Base-by-base conservation (phyloP, 2,888 invertebrate species). In the Megaustenia siamemsis region DNA sequence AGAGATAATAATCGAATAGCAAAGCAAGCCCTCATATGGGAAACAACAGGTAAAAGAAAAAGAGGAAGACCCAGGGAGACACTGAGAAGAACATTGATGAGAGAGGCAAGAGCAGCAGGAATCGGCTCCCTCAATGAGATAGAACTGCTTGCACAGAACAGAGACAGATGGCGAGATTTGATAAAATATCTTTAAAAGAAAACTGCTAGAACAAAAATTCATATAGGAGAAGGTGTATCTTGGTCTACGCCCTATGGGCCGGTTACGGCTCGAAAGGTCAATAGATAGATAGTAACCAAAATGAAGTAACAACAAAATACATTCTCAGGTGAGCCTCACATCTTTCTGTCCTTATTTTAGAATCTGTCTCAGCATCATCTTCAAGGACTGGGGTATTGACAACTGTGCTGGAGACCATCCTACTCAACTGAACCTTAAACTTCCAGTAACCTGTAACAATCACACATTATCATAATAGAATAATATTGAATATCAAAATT, bases 391-490 rank as follows among this genome's bases (percentile, higher is more conserved):
- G 49, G 24, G 69, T 35, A 53, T 53, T 53, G 15, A 53, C 24
- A 1, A 21, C 38, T 68, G 45, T 35, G n/a, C 35, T 53, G 18
- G 80, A 80, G n/a, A 53, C n/a, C 38, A 53, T 53, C 40, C 69
- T 68, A 32, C 56, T 80, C 2, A 24, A 80, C 38, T 80, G 80
- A 24, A 35, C 38, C 45, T 49, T 40, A 80, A 53, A 38, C 80
- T 21, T 38, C n/a, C 38, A 21, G 56, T 49, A 53, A 80, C 80
- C 80, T 80, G 53, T 21, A n/a, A 68, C 35, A 63, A 21, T 18
- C 21, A 49, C 28, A 79, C 24, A 21, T n/a, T 40, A 60, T 3
- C 18, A 5, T 15, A 0, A 73, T 60, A 60, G 35, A 53, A 45
- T 71, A 43, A 12, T 71, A 5, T 49, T 18, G 1, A 32, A 1